Percentiles rank a stretch among this genome's conserved stretches.
phyloP scores from a whole-genome alignment of 2,888 invertebrate genomes.

The Eremobia ochroleuca region DNA sequence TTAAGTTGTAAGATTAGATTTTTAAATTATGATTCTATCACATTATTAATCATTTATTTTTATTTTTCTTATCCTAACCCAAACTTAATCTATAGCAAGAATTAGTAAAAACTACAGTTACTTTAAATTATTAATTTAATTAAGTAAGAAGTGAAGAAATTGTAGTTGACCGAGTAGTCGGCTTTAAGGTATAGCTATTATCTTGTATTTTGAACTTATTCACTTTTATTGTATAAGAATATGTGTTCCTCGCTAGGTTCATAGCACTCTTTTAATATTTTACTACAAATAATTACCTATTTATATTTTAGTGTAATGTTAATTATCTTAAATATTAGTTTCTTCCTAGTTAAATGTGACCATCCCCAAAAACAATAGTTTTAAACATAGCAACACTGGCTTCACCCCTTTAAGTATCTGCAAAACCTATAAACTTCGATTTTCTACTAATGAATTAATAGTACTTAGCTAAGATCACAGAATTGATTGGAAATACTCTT shows the following conservation, averaged over 20 bases:
- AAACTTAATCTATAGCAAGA: neutral
- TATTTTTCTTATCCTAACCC: neutral
- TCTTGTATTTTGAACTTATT: neutral
- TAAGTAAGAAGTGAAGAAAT: neutral
- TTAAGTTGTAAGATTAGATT: constrained; percentile 14
- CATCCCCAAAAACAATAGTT: constrained; percentile 40
- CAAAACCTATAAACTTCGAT: constrained; percentile 50
- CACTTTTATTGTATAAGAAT: no score
- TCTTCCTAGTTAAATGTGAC: constrained; percentile 22
- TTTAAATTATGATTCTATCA: neutral
- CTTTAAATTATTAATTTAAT: neutral
- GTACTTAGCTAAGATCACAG: constrained; percentile 68
- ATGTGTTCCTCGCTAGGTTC: neutral
- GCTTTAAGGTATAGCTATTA: neutral
- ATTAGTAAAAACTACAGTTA: constrained; percentile 1
- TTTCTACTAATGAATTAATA: constrained; percentile 62
- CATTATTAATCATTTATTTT: neutral
- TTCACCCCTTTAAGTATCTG: constrained; percentile 49
- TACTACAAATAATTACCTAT: neutral
- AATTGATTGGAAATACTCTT: constrained; percentile 67
- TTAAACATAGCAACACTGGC: constrained; percentile 71
- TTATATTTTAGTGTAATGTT: neutral
- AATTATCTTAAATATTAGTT: neutral
- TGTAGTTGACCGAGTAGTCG: constrained; percentile 6
- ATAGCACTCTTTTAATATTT: neutral